Percentiles rank a stretch among this genome's conserved stretches.
phyloP scores from a whole-genome alignment of 2,113 vertebrate genomes.

The Microcebus lehilahytsara region DNA sequence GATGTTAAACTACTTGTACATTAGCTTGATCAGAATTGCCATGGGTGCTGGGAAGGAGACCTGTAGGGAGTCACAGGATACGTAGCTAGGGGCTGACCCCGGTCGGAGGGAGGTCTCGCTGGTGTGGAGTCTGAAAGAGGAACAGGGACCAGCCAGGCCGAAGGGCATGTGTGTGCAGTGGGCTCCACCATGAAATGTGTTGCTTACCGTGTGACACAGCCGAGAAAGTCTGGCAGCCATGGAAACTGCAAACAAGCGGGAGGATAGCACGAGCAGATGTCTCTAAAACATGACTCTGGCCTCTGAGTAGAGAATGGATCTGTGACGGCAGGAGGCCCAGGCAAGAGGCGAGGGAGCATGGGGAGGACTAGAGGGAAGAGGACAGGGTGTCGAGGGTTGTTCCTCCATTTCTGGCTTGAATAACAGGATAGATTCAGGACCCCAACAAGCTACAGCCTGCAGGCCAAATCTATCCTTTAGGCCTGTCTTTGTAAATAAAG shows the following conservation, averaged over 20 bases:
- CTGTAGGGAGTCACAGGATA: not conserved
- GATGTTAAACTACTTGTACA: not conserved
- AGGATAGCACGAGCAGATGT: not conserved
- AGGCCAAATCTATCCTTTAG: not conserved
- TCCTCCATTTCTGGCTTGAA: not conserved
- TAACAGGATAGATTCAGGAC: not conserved
- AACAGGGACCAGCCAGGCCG: not conserved
- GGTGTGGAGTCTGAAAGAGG: not conserved
- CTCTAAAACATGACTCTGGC: not conserved
- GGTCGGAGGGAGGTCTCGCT: not conserved
- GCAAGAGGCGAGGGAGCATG: not conserved
- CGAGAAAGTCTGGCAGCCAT: not conserved
- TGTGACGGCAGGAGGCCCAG: not conserved
- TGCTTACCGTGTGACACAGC: not conserved
- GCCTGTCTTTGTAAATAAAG: not conserved
- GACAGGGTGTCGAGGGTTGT: accelerated
- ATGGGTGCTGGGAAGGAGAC: not conserved
- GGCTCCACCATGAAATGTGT: not conserved
- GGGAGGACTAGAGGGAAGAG: not conserved
- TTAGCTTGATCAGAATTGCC: not conserved
- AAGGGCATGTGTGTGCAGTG: not conserved
- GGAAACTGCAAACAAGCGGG: not conserved
- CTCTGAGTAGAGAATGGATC: not conserved
- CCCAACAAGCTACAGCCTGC: not conserved
- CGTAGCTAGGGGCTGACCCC: not conserved